Evolutionary conservation across 2,113 vertebrate genomes (phyloP).

Genomic region (Dolichotis patagonum): DNA sequence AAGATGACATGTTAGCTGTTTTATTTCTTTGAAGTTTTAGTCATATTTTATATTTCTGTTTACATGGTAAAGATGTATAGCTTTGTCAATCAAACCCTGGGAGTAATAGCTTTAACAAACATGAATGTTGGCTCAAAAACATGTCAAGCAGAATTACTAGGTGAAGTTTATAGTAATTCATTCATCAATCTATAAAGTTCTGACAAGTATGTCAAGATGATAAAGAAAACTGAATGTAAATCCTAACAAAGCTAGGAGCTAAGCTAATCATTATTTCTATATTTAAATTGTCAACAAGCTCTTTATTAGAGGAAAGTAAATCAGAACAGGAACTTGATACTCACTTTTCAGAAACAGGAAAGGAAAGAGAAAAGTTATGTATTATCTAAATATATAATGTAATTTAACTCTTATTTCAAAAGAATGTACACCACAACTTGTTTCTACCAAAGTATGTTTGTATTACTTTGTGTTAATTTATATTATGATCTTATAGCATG

Average conservation of each 20-base stretch:
- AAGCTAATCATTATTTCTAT: neutral
- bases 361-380: neutral
- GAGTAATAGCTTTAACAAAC: conserved; percentile 32
- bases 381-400: conserved; percentile 25
- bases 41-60: conserved; percentile 28
- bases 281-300: neutral
- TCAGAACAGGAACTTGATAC: neutral
- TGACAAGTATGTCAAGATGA: neutral
- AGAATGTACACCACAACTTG: neutral
- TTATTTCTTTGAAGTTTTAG: neutral
- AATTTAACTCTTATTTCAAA: conserved; percentile 48
- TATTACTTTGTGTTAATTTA: conserved; percentile 43
- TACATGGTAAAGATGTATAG: neutral
- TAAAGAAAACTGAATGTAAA: neutral
- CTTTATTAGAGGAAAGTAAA: neutral
- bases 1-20: neutral
- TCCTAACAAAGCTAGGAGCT: neutral
- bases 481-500: conserved; percentile 51
- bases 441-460: conserved; percentile 55
- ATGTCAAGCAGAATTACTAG: neutral
- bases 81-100: conserved; percentile 12
- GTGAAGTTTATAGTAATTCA: conserved; percentile 22
- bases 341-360: neutral
- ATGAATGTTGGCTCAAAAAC: conserved; percentile 40
- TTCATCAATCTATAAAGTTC: conserved; percentile 13